These are phyloP conservation scores for Colostygia pectinataria DNA, from an alignment of 2,888 invertebrate species.

Conservation along the genomic window DNA sequence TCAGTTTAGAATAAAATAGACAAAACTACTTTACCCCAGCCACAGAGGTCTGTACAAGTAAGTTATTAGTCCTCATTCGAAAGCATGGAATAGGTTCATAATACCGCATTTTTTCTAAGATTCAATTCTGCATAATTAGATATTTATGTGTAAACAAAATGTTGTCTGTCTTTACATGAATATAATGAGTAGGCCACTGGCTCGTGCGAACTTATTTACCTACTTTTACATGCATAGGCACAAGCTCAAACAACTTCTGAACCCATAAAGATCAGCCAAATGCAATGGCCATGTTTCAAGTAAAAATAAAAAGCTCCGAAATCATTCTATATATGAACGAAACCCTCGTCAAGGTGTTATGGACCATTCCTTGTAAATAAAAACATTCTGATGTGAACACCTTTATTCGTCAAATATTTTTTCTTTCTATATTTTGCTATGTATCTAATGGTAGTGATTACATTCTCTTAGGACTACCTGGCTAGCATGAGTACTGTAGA, in stretches of 20 bases:
- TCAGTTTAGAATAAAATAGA: slow-evolving; percentile 42
- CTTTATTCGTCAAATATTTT: slow-evolving; percentile 19
- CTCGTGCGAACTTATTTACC: too few species aligned
- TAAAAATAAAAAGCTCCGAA: slow-evolving; percentile 22
- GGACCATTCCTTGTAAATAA: slow-evolving; percentile 54
- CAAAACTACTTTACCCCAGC: slow-evolving; percentile 13
- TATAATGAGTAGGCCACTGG: too few species aligned
- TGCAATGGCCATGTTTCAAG: slow-evolving; percentile 17
- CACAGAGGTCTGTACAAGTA: not conserved
- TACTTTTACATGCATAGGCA: not conserved
- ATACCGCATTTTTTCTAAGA: too few species aligned
- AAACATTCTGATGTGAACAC: slow-evolving; percentile 33
- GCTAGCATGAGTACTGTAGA: too few species aligned
- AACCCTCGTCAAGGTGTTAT: slow-evolving; percentile 71
- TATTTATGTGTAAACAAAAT: too few species aligned
- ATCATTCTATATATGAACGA: slow-evolving; percentile 30
- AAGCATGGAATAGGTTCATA: too few species aligned
- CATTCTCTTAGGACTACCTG: too few species aligned
- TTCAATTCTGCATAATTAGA: too few species aligned
- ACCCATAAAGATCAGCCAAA: slow-evolving; percentile 23
- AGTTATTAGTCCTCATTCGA: not conserved
- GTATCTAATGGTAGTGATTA: too few species aligned
- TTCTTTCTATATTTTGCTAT: not conserved
- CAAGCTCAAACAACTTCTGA: slow-evolving; percentile 4
- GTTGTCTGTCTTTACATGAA: too few species aligned